phyloP scores from a whole-genome alignment of 1,140 invertebrate genomes.

The Drosophila carrolli region DNA sequence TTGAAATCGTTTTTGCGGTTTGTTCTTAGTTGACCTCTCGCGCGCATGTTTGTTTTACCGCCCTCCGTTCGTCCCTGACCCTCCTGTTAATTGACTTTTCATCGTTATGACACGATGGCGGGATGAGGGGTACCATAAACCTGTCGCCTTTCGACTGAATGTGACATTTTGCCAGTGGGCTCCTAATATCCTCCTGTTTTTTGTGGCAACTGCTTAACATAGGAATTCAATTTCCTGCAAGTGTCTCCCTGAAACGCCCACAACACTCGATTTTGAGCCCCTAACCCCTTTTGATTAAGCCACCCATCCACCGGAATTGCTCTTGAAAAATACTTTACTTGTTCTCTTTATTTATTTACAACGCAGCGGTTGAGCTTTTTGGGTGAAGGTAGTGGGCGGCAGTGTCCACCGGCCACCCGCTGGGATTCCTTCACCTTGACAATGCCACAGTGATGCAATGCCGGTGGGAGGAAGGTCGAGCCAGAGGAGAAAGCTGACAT shows the following conservation, averaged over 20 bases:
- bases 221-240: slow-evolving; percentile 66
- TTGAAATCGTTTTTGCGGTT: slow-evolving; percentile 29
- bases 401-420: slow-evolving; percentile 3
- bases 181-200: neutral
- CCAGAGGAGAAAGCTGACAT: slow-evolving; percentile 8
- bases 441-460: slow-evolving; percentile 25
- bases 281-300: too few relatives aligned
- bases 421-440: slow-evolving; percentile 36
- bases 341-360: neutral
- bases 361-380: slow-evolving; percentile 13
- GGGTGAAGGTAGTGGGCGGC: neutral
- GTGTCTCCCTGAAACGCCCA: slow-evolving; percentile 5
- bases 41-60: neutral
- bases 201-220: slow-evolving; percentile 38
- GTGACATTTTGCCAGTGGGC: slow-evolving; percentile 34
- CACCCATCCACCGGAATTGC: slow-evolving; percentile 44
- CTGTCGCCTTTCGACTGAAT: slow-evolving; percentile 25
- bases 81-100: slow-evolving; percentile 11
- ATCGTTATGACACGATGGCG: slow-evolving; percentile 8
- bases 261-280: neutral
- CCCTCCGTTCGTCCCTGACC: neutral
- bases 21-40: slow-evolving; percentile 14
- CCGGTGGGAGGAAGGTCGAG: neutral
- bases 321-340: slow-evolving; percentile 23
- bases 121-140: neutral